Evolutionary conservation across 2,888 invertebrate genomes (phyloP).

Genomic region (Dynastes grantii): DNA sequence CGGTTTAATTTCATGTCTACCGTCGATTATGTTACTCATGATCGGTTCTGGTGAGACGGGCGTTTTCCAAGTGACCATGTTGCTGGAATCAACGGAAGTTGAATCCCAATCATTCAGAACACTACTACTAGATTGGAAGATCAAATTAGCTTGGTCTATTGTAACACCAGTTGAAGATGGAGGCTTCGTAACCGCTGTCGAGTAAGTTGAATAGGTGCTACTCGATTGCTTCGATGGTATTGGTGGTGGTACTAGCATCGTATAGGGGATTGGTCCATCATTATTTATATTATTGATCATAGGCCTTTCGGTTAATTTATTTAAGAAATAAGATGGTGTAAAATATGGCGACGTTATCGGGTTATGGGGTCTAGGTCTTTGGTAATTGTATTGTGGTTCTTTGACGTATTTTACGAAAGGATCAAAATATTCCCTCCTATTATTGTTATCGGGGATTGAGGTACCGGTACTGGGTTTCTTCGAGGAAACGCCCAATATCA

Average conservation of each 20-base stretch:
- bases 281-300: slow-evolving; percentile 52
- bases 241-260: slow-evolving; percentile 81
- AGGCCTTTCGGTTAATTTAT: slow-evolving; percentile 63
- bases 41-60: slow-evolving; percentile 54
- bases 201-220: slow-evolving; percentile 32
- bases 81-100: slow-evolving; percentile 62
- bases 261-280: slow-evolving; percentile 73
- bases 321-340: slow-evolving; percentile 63
- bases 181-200: slow-evolving; percentile 46
- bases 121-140: slow-evolving; percentile 76
- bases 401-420: slow-evolving; percentile 72
- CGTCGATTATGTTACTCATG: slow-evolving; percentile 42
- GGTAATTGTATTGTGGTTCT: slow-evolving; percentile 70
- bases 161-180: slow-evolving; percentile 68
- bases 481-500: slow-evolving; percentile 80
- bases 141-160: slow-evolving; percentile 77
- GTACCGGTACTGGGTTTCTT: slow-evolving; percentile 77
- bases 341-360: slow-evolving; percentile 69
- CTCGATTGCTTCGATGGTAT: slow-evolving; percentile 69
- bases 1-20: slow-evolving; percentile 39
- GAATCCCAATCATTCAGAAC: slow-evolving; percentile 69
- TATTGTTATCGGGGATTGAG: slow-evolving; percentile 60
- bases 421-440: slow-evolving; percentile 68
- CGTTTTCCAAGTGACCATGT: slow-evolving; percentile 65
- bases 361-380: slow-evolving; percentile 66